These are phyloP conservation scores for Malurus splendens DNA, from an alignment of 2,797 vertebrate species.

Conservation along the genomic window DNA sequence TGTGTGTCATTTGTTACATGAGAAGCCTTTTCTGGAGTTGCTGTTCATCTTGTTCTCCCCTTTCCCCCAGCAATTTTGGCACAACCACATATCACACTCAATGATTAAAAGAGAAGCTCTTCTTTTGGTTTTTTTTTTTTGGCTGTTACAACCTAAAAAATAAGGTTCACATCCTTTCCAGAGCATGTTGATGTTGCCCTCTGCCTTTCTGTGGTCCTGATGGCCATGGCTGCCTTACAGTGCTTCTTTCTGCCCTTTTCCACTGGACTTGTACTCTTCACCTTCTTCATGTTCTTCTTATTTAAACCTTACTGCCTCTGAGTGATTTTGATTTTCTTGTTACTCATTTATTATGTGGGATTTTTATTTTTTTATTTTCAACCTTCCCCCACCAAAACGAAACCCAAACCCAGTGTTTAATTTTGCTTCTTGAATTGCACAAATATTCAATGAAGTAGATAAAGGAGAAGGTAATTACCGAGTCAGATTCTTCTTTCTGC, in stretches of 20 bases:
- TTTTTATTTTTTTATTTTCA: too few species aligned
- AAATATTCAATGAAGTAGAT: background rate
- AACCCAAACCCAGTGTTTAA: background rate
- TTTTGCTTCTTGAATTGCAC: background rate
- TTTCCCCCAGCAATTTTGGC: background rate
- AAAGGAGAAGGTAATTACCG: background rate
- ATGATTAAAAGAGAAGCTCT: background rate
- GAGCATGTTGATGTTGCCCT: background rate
- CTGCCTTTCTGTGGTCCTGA: background rate
- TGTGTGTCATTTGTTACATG: background rate
- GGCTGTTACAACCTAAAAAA: background rate
- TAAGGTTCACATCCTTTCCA: background rate
- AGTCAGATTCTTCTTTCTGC: background rate
- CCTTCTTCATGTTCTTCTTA: background rate
- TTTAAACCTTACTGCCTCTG: background rate
- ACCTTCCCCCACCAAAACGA: background rate
- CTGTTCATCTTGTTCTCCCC: background rate
- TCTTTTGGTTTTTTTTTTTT: background rate
- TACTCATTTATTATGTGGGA: background rate
- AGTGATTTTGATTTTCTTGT: background rate
- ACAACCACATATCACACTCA: background rate
- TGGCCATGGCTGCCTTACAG: background rate
- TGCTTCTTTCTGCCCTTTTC: background rate
- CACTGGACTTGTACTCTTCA: background rate
- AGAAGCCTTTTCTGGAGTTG: background rate